phyloP scores from a whole-genome alignment of 2,113 vertebrate species.

The Rhynchomys soricoides region DNA sequence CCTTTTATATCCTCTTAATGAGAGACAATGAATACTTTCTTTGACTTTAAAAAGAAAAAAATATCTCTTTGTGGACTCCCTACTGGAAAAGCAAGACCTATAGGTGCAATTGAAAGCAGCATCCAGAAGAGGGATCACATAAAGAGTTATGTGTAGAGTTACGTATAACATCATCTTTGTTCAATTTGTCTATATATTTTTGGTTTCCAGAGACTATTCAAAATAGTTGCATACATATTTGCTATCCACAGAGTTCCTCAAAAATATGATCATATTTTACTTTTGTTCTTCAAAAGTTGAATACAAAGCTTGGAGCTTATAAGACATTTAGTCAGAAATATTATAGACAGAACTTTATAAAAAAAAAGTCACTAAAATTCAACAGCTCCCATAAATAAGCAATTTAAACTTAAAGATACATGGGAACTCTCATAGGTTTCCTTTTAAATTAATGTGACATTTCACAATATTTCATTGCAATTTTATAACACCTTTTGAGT shows the following conservation, averaged over 20 bases:
- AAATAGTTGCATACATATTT: neutral
- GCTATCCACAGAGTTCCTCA: neutral
- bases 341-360: neutral
- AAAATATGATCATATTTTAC: neutral
- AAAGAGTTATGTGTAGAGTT: neutral
- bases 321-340: neutral
- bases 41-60: neutral
- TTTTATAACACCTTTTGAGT: neutral
- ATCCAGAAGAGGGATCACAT: neutral
- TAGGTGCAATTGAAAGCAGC: neutral
- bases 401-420: neutral
- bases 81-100: neutral
- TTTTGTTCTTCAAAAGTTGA: neutral
- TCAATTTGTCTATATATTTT: neutral
- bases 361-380: neutral
- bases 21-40: neutral
- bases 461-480: neutral
- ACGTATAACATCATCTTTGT: neutral
- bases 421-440: neutral
- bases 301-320: neutral
- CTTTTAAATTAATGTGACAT: neutral
- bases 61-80: neutral
- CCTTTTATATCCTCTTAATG: neutral
- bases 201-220: neutral
- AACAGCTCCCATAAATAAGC: neutral